phyloP scores from a whole-genome alignment of 2,888 invertebrate genomes.

The Petrolisthes cinctipes region DNA sequence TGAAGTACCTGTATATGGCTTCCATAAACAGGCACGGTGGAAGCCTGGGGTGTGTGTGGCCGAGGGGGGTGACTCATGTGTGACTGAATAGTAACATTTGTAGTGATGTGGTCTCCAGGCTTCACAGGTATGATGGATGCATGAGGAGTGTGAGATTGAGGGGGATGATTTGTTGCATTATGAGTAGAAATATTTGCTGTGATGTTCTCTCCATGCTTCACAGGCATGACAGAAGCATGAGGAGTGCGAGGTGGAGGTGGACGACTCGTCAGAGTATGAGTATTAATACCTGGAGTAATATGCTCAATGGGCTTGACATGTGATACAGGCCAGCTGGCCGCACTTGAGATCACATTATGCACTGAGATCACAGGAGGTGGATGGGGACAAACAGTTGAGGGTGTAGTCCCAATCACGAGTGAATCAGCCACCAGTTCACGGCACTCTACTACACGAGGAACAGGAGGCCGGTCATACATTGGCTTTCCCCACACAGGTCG shows the following conservation, averaged over 20 bases:
- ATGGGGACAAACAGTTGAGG: neutral
- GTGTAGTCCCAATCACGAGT: neutral
- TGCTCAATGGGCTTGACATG: neutral
- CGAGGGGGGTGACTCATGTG: neutral
- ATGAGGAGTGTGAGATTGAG: neutral
- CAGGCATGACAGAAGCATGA: neutral
- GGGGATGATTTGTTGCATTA: neutral
- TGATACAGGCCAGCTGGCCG: neutral
- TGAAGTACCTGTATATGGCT: neutral
- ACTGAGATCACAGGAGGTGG: neutral
- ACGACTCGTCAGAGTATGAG: neutral
- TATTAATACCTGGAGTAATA: neutral
- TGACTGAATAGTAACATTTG: no score
- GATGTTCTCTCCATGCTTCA: no score
- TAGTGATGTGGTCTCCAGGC: no score
- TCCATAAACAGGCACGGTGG: no score
- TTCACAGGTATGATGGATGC: neutral
- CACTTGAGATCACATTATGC: neutral
- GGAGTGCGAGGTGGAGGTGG: neutral
- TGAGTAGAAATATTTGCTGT: no score
- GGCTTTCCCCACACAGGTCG: neutral
- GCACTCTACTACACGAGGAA: no score
- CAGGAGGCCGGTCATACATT: neutral
- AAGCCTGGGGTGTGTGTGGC: neutral
- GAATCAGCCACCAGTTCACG: no score